Evolutionary conservation across 2,888 invertebrate genomes (phyloP), one percentile per base, ranked within the genome.

Genomic region (Brachypterus glaber): DNA sequence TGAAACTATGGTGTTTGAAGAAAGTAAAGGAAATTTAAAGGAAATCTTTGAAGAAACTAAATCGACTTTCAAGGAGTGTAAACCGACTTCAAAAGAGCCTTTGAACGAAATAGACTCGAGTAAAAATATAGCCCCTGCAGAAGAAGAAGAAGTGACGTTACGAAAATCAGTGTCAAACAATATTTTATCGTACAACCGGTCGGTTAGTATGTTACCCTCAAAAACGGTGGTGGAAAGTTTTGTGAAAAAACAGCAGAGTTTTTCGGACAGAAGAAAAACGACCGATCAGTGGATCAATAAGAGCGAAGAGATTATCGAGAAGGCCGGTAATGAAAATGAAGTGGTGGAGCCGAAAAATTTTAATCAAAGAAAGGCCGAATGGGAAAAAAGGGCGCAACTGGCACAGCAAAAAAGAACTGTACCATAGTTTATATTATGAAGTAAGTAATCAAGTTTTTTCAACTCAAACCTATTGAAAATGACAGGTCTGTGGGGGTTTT

Each of bases 361-460:
- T 46, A 73, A 79, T 58, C 82, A 82, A 55, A 73, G 82, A 55
- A 72, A 79, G 39, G 82, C 82, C 4, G 81, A 83, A 57, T 84
- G 84, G 84, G 84, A 84, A 60, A 73, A 81, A 51, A 69, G 83
- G 49, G 81, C 82, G 24, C 80, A 82, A 63, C 79, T 79, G 63
- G 79, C 75, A 51, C 72, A 74, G 68, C 74, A 73, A 67, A 76
- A 76, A 67, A 54, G 52, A 15, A 11, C 27, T 5, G 27, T 27
- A 27, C 27, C 27, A 11, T 27, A 27, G 27, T 9, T n/a, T n/a
- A n/a, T n/a, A n/a, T n/a, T n/a, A n/a, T n/a, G n/a, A n/a, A n/a
- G n/a, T n/a, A n/a, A n/a, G n/a, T n/a, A n/a, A n/a, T n/a, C n/a
- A n/a, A n/a, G n/a, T n/a, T n/a, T n/a, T n/a, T n/a, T n/a, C n/a